Evolutionary conservation across 1,140 invertebrate genomes (phyloP), one percentile per base, ranked within the genome.

Genomic region (Aradophagus sp.): DNA sequence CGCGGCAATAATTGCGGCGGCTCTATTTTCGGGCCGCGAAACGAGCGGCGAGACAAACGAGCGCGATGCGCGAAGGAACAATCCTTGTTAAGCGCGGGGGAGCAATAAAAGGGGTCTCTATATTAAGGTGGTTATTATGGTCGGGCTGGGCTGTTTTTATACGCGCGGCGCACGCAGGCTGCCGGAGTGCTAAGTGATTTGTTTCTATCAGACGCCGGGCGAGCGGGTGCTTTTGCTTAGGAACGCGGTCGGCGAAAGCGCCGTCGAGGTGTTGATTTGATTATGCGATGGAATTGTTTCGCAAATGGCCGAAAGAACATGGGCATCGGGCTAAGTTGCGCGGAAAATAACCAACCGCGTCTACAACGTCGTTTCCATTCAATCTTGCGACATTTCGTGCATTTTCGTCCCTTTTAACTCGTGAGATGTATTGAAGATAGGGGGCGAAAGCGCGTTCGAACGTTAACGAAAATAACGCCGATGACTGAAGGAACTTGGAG

Each of bases 41-140:
- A 39, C 48, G 31, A 53, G 3, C 42, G 42, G 1, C 36, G 19
- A 68, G 65, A 68, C 48, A 68, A 59, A 59, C 44, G 53, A 39
- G 39, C 53, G 44, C 47, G 52, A 67, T 58, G 63, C 26, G 15
- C 27, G 6, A 29, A 17, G 50, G 45, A 67, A 67, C 62, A 67
- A 67, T 67, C 39, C 62, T 58, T 50, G 62, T 58, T 67, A 52
- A 39, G 15, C 17, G 19, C 27, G 32, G 19, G 31, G 20, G 44
- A 53, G 53, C 29, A 67, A 45, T 67, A 38, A 59, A 67, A 35
- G 39, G 32, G 45, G 17, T 52, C 63, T 52, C 63, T 67, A 47
- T 38, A 67, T 67, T 59, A 67, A 53, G 45, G 47, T 45, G 34
- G 53, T 59, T 59, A 67, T 45, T 67, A 44, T 27, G 8, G 63